phyloP scores from a whole-genome alignment of 2,113 vertebrate genomes.

The Corydoras maculifer region DNA sequence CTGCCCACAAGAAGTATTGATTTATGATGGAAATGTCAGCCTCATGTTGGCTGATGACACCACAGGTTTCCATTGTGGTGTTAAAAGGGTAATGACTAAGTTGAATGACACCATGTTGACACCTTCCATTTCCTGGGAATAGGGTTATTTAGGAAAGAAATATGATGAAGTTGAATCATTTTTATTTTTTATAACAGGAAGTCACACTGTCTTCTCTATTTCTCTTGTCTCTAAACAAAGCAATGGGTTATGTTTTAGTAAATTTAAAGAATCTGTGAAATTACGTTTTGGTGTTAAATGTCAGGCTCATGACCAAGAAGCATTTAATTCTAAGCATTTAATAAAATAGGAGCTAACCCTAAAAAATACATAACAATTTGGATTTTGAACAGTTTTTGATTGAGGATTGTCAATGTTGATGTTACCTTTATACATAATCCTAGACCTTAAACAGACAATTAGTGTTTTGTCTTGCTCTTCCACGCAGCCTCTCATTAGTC shows the following conservation, averaged over 20 bases:
- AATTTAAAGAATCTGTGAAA: no score
- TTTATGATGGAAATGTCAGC: not conserved
- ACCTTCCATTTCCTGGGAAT: not conserved
- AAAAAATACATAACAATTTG: no score
- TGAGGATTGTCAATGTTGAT: no score
- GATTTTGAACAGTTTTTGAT: no score
- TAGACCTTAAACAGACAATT: slow-evolving; percentile 1
- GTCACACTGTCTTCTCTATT: not conserved
- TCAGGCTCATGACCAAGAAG: no score
- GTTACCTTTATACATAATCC: no score
- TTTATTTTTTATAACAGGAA: slow-evolving; percentile 15
- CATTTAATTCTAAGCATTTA: no score
- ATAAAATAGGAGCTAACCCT: no score
- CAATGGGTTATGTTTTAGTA: no score
- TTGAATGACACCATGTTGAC: not conserved
- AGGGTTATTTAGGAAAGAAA: not conserved
- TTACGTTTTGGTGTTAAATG: no score
- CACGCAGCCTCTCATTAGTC: slow-evolving; percentile 20
- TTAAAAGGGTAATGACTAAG: not conserved
- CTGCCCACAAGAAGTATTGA: not conserved
- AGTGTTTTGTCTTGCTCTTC: slow-evolving; percentile 10
- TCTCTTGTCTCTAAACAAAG: no score
- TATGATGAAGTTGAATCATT: not conserved
- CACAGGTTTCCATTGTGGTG: slow-evolving; percentile 4
- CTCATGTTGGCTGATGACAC: not conserved